Conservation (phyloP, 2,888 invertebrate species). For the Anthophora plumipes region DNA sequence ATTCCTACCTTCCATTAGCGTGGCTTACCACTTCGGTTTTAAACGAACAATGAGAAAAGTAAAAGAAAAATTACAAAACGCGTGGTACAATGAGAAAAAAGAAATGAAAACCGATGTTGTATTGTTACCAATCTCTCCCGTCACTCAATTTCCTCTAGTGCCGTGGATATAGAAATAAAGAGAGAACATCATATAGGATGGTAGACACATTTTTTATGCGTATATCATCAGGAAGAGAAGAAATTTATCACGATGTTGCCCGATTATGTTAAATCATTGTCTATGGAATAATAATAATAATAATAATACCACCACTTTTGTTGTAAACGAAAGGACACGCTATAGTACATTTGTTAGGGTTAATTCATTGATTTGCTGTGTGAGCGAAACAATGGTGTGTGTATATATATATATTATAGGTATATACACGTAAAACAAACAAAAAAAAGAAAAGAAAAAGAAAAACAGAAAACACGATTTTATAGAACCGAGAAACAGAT, state of each 20-base stretch:
- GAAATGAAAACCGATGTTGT: constrained; percentile 1
- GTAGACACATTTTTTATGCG: constrained; percentile 50
- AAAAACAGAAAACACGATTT: constrained; percentile 40
- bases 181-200: constrained; percentile 26
- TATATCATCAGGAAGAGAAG: constrained; percentile 25
- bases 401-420: constrained; percentile 22
- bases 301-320: too few relatives aligned
- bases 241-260: constrained; percentile 22
- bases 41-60: neutral
- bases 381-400: constrained; percentile 45
- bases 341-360: constrained; percentile 38
- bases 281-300: constrained; percentile 40
- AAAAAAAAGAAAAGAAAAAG: neutral
- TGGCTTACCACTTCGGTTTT: constrained; percentile 22
- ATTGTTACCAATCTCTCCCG: constrained; percentile 7
- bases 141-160: neutral
- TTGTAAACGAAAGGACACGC: constrained; percentile 32
- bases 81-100: constrained; percentile 6
- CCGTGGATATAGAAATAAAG: constrained; percentile 1
- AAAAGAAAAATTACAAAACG: constrained; percentile 12
- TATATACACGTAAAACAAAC: neutral
- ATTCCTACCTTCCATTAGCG: constrained; percentile 69
- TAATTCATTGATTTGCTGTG: constrained; percentile 42
- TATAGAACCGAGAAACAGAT: constrained; percentile 45
- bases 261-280: constrained; percentile 36